These are phyloP conservation scores for Hemiscyllium ocellatum DNA, from an alignment of 2,113 vertebrate species.

Conservation along the genomic window DNA sequence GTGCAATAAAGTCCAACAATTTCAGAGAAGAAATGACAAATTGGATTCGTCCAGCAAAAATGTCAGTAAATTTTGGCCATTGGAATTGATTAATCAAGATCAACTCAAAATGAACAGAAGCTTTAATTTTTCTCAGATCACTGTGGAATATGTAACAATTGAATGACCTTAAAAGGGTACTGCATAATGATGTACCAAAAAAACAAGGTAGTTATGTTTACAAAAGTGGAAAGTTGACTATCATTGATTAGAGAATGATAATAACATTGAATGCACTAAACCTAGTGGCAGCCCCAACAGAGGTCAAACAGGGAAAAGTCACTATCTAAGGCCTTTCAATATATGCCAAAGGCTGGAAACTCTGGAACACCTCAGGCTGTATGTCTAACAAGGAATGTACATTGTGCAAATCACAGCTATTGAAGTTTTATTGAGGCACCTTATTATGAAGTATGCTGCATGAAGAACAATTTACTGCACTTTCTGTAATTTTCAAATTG, in stretches of 20 bases:
- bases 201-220: neutral
- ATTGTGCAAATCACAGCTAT: too few species aligned
- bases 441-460: too few species aligned
- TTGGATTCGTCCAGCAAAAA: neutral
- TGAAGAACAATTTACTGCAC: too few species aligned
- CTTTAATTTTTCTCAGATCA: neutral
- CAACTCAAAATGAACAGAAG: neutral
- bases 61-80: neutral
- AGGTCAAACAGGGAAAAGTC: too few species aligned
- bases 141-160: neutral
- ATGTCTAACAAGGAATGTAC: too few species aligned
- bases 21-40: neutral
- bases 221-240: neutral
- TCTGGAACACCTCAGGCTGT: too few species aligned
- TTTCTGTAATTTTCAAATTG: too few species aligned
- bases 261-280: neutral
- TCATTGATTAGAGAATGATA: neutral
- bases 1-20: neutral
- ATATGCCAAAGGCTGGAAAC: too few species aligned
- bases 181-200: neutral
- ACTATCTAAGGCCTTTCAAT: too few species aligned
- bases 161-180: neutral
- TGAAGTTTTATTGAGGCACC: too few species aligned
- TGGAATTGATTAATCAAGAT: neutral
- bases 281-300: too few species aligned